Percentiles rank a stretch among this genome's conserved stretches.
phyloP scores from a whole-genome alignment of 2,797 vertebrate species.

The Helarctos malayanus region DNA sequence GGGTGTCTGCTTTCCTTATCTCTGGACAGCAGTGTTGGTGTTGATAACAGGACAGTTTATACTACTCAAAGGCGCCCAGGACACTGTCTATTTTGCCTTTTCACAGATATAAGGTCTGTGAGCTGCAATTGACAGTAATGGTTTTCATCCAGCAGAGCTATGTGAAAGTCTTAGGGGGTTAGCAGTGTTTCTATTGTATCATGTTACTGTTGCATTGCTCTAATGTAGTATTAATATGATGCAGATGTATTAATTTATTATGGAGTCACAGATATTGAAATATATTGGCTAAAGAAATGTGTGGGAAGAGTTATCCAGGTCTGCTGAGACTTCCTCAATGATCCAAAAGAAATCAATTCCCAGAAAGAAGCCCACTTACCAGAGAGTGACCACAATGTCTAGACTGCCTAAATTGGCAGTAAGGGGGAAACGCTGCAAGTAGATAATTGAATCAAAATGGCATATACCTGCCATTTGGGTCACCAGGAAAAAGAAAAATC shows the following conservation, averaged over 20 bases:
- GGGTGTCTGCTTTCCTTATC: constrained; percentile 80
- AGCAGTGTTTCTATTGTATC: constrained; percentile 75
- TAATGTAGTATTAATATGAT: constrained; percentile 72
- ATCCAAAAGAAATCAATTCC: constrained; percentile 71
- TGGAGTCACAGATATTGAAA: constrained; percentile 72
- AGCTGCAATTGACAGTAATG: constrained; percentile 70
- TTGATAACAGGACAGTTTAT: constrained; percentile 72
- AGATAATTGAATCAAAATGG: constrained; percentile 76
- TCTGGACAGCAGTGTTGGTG: constrained; percentile 47
- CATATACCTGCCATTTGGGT: constrained; percentile 68
- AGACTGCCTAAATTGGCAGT: constrained; percentile 70
- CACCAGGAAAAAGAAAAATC: constrained; percentile 58
- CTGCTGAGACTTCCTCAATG: constrained; percentile 78
- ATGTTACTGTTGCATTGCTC: constrained; percentile 57
- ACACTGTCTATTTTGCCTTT: constrained; percentile 56
- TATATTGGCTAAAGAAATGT: constrained; percentile 71
- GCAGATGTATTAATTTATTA: constrained; percentile 82
- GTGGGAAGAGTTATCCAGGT: constrained; percentile 61
- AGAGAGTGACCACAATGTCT: constrained; percentile 74
- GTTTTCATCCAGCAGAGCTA: constrained; percentile 70
- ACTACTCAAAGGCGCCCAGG: background rate
- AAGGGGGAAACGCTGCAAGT: constrained; percentile 63
- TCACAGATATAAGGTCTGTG: constrained; percentile 58
- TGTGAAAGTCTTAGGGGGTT: constrained; percentile 64
- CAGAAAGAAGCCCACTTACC: constrained; percentile 77